These are phyloP conservation scores for Casuarius casuarius DNA, from an alignment of 2,113 vertebrate species.

Conservation along the genomic window DNA sequence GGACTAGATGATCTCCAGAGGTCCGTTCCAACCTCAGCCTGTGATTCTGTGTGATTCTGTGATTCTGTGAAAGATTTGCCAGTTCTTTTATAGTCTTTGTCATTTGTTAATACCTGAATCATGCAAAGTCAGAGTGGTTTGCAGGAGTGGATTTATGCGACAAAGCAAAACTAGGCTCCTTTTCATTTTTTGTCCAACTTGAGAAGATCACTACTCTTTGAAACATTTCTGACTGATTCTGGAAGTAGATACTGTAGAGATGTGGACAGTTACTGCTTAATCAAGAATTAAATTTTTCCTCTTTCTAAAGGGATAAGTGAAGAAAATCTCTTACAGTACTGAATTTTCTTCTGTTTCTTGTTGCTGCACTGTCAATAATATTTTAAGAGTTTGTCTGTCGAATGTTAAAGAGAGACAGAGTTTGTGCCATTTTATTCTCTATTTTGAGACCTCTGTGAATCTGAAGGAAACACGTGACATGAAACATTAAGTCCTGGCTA, in stretches of 20 bases:
- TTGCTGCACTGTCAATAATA: neutral
- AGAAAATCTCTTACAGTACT: neutral
- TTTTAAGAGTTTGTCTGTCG: neutral
- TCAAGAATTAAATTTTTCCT: neutral
- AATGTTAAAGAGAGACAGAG: neutral
- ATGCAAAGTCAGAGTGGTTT: neutral
- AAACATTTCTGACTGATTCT: neutral
- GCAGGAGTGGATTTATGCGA: neutral
- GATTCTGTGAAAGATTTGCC: neutral
- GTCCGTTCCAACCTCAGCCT: too few species aligned
- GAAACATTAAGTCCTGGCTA: neutral
- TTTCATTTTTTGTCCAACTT: neutral
- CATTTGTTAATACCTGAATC: neutral
- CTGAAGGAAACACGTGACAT: neutral
- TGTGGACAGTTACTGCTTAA: neutral
- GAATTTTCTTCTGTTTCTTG: neutral
- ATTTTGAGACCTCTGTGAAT: neutral
- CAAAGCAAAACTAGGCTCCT: fast-evolving
- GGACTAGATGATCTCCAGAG: too few species aligned
- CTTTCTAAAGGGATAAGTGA: neutral
- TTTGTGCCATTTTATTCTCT: neutral
- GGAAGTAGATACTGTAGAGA: neutral
- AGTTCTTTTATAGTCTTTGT: neutral
- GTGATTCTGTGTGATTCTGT: too few species aligned
- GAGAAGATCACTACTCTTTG: neutral